A percentile compares a stretch with the other conserved stretches of the same genome.
Conservation (phyloP, 2,797 vertebrate species). For the Sebastes taczanowskii region DNA sequence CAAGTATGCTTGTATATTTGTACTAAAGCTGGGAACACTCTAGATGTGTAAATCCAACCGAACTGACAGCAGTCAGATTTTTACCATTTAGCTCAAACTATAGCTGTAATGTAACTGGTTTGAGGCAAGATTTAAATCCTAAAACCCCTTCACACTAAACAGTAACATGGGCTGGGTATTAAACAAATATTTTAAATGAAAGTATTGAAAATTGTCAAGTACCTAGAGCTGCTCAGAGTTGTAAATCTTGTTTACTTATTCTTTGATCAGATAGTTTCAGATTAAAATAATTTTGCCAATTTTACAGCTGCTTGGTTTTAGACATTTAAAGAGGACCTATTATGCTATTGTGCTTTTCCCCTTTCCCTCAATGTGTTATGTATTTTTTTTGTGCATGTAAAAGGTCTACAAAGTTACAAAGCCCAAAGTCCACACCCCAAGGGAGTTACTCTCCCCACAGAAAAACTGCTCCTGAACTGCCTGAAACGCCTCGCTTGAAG, state of each 20-base stretch:
- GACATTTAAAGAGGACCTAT: background rate
- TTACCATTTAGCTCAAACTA: background rate
- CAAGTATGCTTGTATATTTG: background rate
- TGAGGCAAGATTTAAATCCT: background rate
- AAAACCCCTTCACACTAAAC: background rate
- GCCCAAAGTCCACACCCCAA: fast-evolving
- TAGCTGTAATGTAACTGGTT: background rate
- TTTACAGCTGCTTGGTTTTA: background rate
- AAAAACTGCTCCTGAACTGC: no score
- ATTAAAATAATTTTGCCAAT: background rate
- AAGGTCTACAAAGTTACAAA: no score
- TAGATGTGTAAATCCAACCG: background rate
- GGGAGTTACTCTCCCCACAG: no score
- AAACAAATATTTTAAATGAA: background rate
- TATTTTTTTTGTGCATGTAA: no score
- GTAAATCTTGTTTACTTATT: no score
- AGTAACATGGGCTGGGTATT: background rate
- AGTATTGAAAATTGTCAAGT: background rate
- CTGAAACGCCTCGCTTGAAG: fast-evolving
- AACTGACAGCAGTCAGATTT: background rate
- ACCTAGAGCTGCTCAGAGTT: background rate
- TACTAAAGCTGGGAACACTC: constrained; percentile 34
- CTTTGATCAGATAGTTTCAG: background rate
- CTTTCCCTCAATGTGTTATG: no score
- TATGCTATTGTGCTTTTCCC: no score